Evolutionary conservation across 2,113 vertebrate species (phyloP).

Genomic region (human): GRCh38 chr6:51011001-51011500

Average conservation of each 20-base stretch:
- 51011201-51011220: neutral
- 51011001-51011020: neutral
- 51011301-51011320: neutral
- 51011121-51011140: neutral
- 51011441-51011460: neutral
- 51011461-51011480: neutral
- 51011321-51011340: neutral
- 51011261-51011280: neutral
- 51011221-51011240: neutral
- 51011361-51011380: neutral
- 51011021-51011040: neutral
- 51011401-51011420: neutral
- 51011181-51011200: neutral
- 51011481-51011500: neutral
- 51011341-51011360: neutral
- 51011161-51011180: neutral
- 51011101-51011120: neutral
- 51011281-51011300: neutral
- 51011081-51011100: neutral
- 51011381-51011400: neutral
- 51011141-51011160: neutral
- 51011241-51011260: neutral
- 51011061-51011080: neutral
- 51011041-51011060: neutral
- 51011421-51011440: neutral